Percentiles rank a stretch among this genome's conserved stretches.
These are phyloP conservation scores for Choreutis nemorana DNA, from an alignment of 2,888 invertebrate genomes.

Conservation along the genomic window DNA sequence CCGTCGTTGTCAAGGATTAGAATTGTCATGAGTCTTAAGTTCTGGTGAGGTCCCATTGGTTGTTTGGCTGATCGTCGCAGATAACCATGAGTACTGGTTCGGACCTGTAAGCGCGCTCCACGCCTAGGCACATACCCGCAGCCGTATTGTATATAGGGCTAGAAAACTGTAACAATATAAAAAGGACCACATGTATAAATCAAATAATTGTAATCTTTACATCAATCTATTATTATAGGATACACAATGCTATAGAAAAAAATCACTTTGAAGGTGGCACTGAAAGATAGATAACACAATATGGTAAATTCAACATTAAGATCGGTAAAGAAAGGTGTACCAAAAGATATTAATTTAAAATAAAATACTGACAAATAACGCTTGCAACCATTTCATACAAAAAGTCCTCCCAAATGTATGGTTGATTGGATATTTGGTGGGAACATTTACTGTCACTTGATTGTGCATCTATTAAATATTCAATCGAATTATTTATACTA, in stretches of 20 bases:
- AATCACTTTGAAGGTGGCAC: too few relatives aligned
- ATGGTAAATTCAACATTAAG: neutral
- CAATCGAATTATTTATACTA: too few relatives aligned
- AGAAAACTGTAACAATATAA: conserved; percentile 62
- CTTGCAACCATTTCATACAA: too few relatives aligned
- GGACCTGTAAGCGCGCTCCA: conserved; percentile 33
- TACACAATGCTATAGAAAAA: neutral
- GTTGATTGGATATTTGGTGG: too few relatives aligned
- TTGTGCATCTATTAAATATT: too few relatives aligned
- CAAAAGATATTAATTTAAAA: too few relatives aligned
- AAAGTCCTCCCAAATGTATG: too few relatives aligned
- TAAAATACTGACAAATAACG: too few relatives aligned
- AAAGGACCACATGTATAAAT: conserved; percentile 8
- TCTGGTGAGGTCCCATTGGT: conserved; percentile 56
- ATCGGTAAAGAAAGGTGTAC: neutral
- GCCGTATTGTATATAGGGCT: conserved; percentile 87
- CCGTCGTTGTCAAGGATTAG: too few relatives aligned
- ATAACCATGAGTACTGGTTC: conserved; percentile 51
- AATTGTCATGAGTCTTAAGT: too few relatives aligned
- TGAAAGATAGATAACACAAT: too few relatives aligned
- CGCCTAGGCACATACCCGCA: conserved; percentile 83
- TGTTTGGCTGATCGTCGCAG: conserved; percentile 41
- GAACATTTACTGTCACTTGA: too few relatives aligned
- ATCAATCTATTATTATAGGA: conserved; percentile 4
- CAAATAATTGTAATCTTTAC: neutral